phyloP scores from a whole-genome alignment of 2,888 invertebrate species.

The Corbicula japonica region DNA sequence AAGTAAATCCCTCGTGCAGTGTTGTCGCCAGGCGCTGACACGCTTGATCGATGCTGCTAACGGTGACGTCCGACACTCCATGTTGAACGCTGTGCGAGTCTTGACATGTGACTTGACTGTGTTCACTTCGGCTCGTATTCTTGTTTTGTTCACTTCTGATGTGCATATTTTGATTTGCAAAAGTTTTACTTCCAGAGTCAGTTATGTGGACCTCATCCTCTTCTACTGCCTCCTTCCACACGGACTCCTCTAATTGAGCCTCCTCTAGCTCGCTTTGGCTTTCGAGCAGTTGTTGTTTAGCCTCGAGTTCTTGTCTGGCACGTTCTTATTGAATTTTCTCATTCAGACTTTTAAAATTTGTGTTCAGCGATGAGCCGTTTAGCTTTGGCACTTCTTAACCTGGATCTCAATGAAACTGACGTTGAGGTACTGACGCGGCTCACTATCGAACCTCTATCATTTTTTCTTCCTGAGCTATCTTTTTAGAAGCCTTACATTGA shows the following conservation, averaged over 20 bases:
- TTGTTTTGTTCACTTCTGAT: not conserved
- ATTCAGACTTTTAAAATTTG: not conserved
- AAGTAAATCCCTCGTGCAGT: not conserved
- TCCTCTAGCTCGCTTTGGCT: not conserved
- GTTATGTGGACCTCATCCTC: not conserved
- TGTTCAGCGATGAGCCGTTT: not conserved
- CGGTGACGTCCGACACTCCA: not conserved
- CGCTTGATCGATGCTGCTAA: not conserved
- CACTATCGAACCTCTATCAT: too few species aligned
- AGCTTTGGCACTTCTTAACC: not conserved
- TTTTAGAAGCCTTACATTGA: too few species aligned
- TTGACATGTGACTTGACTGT: not conserved
- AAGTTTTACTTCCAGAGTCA: too few species aligned
- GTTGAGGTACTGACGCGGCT: too few species aligned
- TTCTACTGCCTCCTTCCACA: not conserved
- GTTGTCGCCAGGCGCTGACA: not conserved
- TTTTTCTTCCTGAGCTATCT: too few species aligned
- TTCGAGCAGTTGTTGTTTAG: conserved; percentile 1
- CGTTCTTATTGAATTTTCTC: too few species aligned
- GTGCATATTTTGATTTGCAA: too few species aligned
- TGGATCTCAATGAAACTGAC: not conserved
- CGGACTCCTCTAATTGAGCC: not conserved
- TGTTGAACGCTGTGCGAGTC: too few species aligned
- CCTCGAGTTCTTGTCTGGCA: too few species aligned
- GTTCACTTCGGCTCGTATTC: not conserved